Percentiles rank a stretch among this genome's conserved stretches.
phyloP scores from a whole-genome alignment of 2,113 vertebrate genomes.

The Willisornis vidua region DNA sequence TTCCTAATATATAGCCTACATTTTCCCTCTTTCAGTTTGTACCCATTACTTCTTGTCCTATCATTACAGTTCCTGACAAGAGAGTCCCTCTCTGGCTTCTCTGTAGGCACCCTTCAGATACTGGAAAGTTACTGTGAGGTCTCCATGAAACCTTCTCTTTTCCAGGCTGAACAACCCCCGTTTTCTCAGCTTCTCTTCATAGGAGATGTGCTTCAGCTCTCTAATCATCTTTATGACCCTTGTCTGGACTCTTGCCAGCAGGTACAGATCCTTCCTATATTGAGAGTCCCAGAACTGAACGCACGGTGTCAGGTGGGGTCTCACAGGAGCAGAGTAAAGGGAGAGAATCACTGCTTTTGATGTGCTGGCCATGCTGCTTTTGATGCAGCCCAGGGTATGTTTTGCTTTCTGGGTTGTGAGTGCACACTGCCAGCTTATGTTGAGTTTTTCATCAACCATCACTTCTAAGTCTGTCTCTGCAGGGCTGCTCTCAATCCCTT shows the following conservation, averaged over 20 bases:
- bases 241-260: not conserved
- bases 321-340: not conserved
- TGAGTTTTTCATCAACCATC: not conserved
- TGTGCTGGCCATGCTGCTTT: not conserved
- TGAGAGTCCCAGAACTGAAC: not conserved
- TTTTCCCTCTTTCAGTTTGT: not conserved
- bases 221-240: not conserved
- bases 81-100: not conserved
- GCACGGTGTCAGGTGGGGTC: not conserved
- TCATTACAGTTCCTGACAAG: not conserved
- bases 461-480: not conserved
- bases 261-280: too few species aligned
- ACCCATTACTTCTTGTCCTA: not conserved
- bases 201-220: not conserved
- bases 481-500: not conserved
- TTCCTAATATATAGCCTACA: not conserved
- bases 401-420: not conserved
- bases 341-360: not conserved
- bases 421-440: fast-evolving
- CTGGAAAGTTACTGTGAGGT: not conserved
- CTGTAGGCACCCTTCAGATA: not conserved
- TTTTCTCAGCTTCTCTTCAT: not conserved
- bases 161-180: not conserved
- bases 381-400: not conserved
- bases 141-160: not conserved